Evolutionary conservation across 2,888 invertebrate genomes (phyloP).

Genomic region (Merodon equestris): DNA sequence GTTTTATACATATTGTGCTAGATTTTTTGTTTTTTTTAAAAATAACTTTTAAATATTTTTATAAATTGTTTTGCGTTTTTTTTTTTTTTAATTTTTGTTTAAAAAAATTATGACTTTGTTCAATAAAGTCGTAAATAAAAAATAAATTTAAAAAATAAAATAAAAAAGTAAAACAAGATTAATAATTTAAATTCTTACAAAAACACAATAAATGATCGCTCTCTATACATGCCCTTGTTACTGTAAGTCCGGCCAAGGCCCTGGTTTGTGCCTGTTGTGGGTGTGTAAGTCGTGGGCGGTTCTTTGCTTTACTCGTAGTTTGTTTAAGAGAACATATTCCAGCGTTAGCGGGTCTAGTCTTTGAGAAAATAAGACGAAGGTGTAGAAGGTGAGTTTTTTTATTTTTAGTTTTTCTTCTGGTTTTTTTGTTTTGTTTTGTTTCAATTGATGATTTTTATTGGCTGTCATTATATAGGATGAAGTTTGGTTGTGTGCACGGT

Average conservation of each 20-base stretch:
- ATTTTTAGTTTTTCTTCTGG: constrained; percentile 28
- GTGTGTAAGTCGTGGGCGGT: constrained; percentile 15
- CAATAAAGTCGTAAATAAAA: constrained; percentile 36
- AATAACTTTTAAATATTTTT: constrained; percentile 43
- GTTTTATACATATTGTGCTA: constrained; percentile 74
- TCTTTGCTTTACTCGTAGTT: too few species aligned
- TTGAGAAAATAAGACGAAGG: too few species aligned
- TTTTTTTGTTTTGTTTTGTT: too few species aligned
- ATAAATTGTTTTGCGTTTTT: constrained; percentile 9
- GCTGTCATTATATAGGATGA: constrained; percentile 72
- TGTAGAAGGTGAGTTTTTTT: too few species aligned
- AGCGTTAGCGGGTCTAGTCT: too few species aligned
- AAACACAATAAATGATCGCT: constrained; percentile 61
- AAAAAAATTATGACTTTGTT: constrained; percentile 65
- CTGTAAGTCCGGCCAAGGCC: too few species aligned
- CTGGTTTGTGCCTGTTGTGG: not conserved
- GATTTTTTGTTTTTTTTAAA: constrained; percentile 49
- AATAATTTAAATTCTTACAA: constrained; percentile 68
- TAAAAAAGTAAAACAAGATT: constrained; percentile 47
- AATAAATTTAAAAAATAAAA: constrained; percentile 23
- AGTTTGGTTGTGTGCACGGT: constrained; percentile 78
- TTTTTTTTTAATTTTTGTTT: not conserved
- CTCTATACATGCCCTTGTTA: constrained; percentile 32
- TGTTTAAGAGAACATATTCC: constrained; percentile 1
- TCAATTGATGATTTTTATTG: constrained; percentile 36